Conservation (phyloP, 2,113 vertebrate genomes). For the Perognathus longimembris region DNA sequence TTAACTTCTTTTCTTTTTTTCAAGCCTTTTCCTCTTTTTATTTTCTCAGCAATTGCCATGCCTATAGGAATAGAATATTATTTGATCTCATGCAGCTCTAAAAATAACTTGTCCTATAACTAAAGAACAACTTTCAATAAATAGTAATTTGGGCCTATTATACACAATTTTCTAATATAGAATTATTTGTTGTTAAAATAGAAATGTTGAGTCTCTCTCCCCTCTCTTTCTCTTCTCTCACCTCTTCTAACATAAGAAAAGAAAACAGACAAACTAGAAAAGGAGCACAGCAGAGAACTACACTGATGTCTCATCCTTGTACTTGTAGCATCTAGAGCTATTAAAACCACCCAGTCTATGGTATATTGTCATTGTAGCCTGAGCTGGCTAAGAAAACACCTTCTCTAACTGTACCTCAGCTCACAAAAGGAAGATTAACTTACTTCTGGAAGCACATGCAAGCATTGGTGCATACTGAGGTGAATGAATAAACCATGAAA, state of each 20-base stretch:
- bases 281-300: too few relatives aligned
- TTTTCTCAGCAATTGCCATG: background rate
- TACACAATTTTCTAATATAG: background rate
- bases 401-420: background rate
- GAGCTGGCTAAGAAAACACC: too few relatives aligned
- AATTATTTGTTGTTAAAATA: background rate
- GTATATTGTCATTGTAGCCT: too few relatives aligned
- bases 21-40: background rate
- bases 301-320: too few relatives aligned
- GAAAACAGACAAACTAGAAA: too few relatives aligned
- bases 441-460: background rate
- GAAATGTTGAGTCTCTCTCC: too few relatives aligned
- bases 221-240: too few relatives aligned
- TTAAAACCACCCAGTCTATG: too few relatives aligned
- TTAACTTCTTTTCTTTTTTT: background rate
- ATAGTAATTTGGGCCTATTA: background rate
- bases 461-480: background rate
- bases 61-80: background rate
- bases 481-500: slow-evolving; percentile 20
- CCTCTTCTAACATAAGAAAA: too few relatives aligned
- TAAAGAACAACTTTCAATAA: background rate
- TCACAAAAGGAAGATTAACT: background rate
- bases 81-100: background rate
- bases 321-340: too few relatives aligned
- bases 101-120: background rate